These are phyloP conservation scores for Ceratoteleas bidentatus DNA, from an alignment of 1,140 invertebrate species.

Conservation along the genomic window DNA sequence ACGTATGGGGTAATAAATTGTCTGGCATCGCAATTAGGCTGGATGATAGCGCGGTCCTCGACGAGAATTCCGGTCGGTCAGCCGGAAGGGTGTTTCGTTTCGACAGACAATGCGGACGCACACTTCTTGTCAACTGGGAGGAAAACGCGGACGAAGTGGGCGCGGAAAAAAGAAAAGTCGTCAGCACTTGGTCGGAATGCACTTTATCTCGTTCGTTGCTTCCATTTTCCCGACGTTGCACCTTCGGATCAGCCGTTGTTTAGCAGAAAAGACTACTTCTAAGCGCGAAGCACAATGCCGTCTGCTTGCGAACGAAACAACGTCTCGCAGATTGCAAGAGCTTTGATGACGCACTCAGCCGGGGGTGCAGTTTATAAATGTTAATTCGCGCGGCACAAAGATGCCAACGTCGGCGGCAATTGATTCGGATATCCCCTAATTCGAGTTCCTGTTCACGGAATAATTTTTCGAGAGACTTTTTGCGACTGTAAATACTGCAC, in stretches of 20 bases:
- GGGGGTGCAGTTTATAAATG: neutral
- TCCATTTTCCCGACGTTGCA: constrained; percentile 10
- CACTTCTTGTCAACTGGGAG: neutral
- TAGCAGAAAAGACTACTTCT: constrained; percentile 10
- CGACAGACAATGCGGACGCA: constrained; percentile 3
- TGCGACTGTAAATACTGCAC: too few relatives aligned
- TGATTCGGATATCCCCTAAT: neutral
- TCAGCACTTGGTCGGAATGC: constrained; percentile 9
- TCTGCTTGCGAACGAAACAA: neutral
- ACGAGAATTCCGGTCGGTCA: constrained; percentile 12
- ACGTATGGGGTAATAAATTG: constrained; percentile 13
- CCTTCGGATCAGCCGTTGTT: constrained; percentile 4
- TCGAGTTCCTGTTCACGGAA: neutral
- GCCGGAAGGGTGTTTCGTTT: constrained; percentile 5
- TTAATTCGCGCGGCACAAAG: neutral
- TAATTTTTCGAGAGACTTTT: neutral
- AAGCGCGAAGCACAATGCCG: neutral
- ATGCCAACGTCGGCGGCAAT: neutral
- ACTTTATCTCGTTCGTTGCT: constrained; percentile 12
- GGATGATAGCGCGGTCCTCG: neutral
- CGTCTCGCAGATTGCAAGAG: neutral
- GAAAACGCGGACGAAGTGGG: neutral
- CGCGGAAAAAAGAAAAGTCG: constrained; percentile 11
- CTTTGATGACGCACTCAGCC: neutral
- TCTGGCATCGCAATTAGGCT: constrained; percentile 12